phyloP scores from a whole-genome alignment of 2,888 invertebrate genomes.

The Cabera pusaria region DNA sequence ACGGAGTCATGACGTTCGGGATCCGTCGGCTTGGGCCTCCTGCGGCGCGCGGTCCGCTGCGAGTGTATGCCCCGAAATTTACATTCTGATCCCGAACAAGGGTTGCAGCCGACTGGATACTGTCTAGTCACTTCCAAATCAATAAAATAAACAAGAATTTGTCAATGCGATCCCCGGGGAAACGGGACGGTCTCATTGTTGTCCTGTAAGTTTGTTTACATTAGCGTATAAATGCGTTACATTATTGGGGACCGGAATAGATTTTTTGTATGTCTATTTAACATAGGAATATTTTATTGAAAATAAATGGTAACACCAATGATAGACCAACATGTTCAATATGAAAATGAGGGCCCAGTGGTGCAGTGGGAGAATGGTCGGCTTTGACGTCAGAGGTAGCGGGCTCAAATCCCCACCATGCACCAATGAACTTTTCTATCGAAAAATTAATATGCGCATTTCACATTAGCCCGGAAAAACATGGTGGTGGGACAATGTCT shows the following conservation, averaged over 20 bases:
- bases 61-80: constrained; percentile 62
- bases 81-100: constrained; percentile 63
- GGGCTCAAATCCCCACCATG: too few species aligned
- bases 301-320: too few species aligned
- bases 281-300: constrained; percentile 11
- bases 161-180: constrained; percentile 50
- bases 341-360: too few species aligned
- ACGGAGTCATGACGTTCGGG: constrained; percentile 55
- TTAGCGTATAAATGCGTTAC: constrained; percentile 34
- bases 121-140: constrained; percentile 55
- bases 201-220: constrained; percentile 51
- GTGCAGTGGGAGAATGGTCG: too few species aligned
- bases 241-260: constrained; percentile 33
- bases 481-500: too few species aligned
- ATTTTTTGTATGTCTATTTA: constrained; percentile 30
- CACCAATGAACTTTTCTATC: too few species aligned
- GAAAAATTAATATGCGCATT: too few species aligned
- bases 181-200: constrained; percentile 35
- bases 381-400: too few species aligned
- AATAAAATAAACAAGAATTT: constrained; percentile 57
- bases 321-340: too few species aligned
- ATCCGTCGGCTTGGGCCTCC: constrained; percentile 53
- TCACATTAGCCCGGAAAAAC: too few species aligned
- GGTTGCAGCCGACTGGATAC: constrained; percentile 47
- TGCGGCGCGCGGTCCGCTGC: constrained; percentile 55